Evolutionary conservation across 2,113 vertebrate species (phyloP).

Genomic region (Garra rufa): DNA sequence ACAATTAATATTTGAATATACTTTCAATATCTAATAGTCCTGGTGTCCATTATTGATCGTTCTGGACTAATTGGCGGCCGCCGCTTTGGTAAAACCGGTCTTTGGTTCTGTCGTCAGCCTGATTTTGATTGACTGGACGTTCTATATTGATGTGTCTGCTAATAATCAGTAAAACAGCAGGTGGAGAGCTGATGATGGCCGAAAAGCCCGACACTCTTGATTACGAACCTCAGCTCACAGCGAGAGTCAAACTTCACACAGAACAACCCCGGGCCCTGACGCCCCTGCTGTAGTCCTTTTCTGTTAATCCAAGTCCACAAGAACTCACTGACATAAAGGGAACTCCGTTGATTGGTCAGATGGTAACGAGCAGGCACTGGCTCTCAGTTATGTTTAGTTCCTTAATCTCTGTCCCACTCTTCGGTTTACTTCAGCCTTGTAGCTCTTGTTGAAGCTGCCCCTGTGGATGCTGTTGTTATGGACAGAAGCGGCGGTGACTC

Average conservation of each 20-base stretch:
- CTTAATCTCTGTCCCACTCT: neutral
- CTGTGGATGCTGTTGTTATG: conserved; percentile 22
- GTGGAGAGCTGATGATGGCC: conserved; percentile 8
- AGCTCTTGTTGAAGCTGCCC: neutral
- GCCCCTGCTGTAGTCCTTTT: neutral
- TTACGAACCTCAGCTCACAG: conserved; percentile 18
- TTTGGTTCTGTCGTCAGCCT: neutral
- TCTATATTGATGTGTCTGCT: conserved; percentile 7
- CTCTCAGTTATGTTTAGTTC: conserved; percentile 12
- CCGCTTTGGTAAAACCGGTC: neutral
- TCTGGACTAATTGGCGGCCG: neutral
- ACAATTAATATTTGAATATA: neutral
- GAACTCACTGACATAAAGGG: neutral
- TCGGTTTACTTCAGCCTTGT: conserved; percentile 9
- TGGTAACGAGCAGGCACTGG: conserved; percentile 8
- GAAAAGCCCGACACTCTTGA: conserved; percentile 5
- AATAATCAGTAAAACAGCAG: conserved; percentile 38
- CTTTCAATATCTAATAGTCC: neutral
- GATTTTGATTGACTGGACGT: conserved; percentile 17
- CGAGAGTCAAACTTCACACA: conserved; percentile 7
- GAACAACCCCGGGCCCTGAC: neutral
- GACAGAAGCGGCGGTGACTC: neutral
- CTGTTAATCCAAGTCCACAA: neutral
- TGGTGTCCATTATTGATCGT: neutral
- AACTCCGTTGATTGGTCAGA: neutral